phyloP scores from a whole-genome alignment of 2,888 invertebrate genomes.

The Polydrusus tereticollis region DNA sequence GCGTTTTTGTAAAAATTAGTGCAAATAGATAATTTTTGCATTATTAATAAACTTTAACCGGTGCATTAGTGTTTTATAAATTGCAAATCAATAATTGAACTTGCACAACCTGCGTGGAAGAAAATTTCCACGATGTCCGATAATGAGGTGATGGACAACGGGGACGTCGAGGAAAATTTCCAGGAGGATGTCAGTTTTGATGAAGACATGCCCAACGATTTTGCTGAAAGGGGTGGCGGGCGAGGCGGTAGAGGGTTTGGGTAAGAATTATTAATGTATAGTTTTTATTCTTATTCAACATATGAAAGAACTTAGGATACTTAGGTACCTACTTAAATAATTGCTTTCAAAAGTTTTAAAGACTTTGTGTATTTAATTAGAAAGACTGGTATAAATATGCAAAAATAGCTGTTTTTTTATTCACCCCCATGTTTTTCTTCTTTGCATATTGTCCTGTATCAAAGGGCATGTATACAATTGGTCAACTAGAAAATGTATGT shows the following conservation, averaged over 20 bases:
- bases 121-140: conserved; percentile 22
- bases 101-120: conserved; percentile 10
- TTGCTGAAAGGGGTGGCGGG: conserved; percentile 66
- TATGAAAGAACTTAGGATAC: too few species aligned
- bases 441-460: too few species aligned
- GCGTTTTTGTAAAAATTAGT: conserved; percentile 6
- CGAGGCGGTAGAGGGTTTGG: conserved; percentile 63
- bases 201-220: conserved; percentile 68
- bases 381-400: too few species aligned
- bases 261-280: conserved; percentile 58
- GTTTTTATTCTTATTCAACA: too few species aligned
- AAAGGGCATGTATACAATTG: too few species aligned
- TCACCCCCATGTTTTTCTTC: too few species aligned
- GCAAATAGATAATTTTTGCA: conserved; percentile 17
- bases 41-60: conserved; percentile 8
- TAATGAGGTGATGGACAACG: conserved; percentile 27
- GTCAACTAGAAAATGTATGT: too few species aligned
- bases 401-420: too few species aligned
- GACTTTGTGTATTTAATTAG: too few species aligned
- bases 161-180: conserved; percentile 58
- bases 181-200: conserved; percentile 63
- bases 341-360: too few species aligned
- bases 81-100: conserved; percentile 10
- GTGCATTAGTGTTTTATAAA: conserved; percentile 5
- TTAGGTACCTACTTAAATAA: too few species aligned